Conservation (phyloP, 2,797 vertebrate genomes). For the Neoniphon sammara region DNA sequence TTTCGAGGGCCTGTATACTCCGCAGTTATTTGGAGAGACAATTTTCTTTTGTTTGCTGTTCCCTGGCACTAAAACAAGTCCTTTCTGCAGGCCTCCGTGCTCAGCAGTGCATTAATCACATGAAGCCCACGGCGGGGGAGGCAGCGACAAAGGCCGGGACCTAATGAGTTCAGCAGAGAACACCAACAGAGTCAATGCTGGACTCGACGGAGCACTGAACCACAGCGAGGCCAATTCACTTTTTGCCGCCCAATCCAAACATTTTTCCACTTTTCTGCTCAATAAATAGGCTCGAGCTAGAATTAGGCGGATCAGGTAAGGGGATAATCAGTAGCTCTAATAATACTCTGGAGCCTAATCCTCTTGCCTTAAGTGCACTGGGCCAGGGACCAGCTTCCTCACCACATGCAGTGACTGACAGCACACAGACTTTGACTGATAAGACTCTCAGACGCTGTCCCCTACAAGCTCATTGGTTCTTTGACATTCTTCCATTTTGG, state of each 20-base stretch:
- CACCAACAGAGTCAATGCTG: slow-evolving; percentile 58
- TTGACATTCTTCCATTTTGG: slow-evolving; percentile 29
- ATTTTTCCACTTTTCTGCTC: slow-evolving; percentile 70
- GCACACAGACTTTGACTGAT: slow-evolving; percentile 53
- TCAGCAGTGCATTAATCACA: slow-evolving; percentile 80
- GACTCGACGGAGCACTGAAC: slow-evolving; percentile 53
- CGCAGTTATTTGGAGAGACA: slow-evolving; percentile 68
- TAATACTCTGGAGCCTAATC: slow-evolving; percentile 89
- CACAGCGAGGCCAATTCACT: slow-evolving; percentile 56
- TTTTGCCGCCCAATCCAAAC: slow-evolving; percentile 64
- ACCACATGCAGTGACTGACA: slow-evolving; percentile 46
- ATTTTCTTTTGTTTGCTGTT: slow-evolving; percentile 77
- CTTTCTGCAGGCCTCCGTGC: slow-evolving; percentile 66
- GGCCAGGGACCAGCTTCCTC: slow-evolving; percentile 67
- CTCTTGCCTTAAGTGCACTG: slow-evolving; percentile 83
- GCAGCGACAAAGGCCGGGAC: slow-evolving; percentile 69
- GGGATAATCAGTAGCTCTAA: slow-evolving; percentile 87
- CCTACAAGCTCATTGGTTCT: slow-evolving; percentile 21
- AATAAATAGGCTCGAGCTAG: slow-evolving; percentile 73
- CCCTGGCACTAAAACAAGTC: slow-evolving; percentile 76
- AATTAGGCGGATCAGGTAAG: slow-evolving; percentile 81
- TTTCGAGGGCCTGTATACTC: slow-evolving; percentile 51
- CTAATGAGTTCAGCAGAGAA: slow-evolving; percentile 76
- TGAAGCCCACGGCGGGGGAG: slow-evolving; percentile 65
- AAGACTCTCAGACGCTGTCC: slow-evolving; percentile 49